Evolutionary conservation across 2,113 vertebrate genomes (phyloP).

Genomic region (Centropristis striata): DNA sequence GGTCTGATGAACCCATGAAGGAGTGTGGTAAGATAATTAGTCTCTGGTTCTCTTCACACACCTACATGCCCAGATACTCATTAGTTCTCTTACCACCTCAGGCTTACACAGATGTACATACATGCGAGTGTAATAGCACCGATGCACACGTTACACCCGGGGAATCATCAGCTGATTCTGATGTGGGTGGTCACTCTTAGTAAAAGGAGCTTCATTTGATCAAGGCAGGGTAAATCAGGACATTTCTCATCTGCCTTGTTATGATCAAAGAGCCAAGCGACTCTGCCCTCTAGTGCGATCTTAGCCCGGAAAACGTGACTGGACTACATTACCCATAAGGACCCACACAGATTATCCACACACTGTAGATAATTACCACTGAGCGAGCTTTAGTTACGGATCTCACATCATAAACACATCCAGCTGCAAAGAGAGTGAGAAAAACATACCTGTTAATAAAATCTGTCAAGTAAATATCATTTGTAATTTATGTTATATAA

Average conservation of each 20-base stretch:
- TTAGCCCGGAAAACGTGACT: conserved; percentile 58
- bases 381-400: conserved; percentile 49
- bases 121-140: neutral
- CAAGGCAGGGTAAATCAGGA: conserved; percentile 60
- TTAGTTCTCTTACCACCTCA: conserved; percentile 1
- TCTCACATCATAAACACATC: conserved; percentile 37
- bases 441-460: conserved; percentile 37
- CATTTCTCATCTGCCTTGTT: conserved; percentile 64
- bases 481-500: neutral
- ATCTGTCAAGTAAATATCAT: conserved; percentile 15
- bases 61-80: neutral
- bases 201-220: conserved; percentile 68
- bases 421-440: conserved; percentile 23
- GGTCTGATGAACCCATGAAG: conserved; percentile 96
- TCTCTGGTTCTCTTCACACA: neutral
- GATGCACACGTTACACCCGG: neutral
- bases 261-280: conserved; percentile 71
- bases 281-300: conserved; percentile 59
- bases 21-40: conserved; percentile 91
- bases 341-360: conserved; percentile 50
- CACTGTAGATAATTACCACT: conserved; percentile 65
- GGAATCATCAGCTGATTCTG: conserved; percentile 29
- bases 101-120: conserved; percentile 9
- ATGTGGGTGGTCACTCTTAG: conserved; percentile 59
- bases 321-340: conserved; percentile 58